phyloP scores from a whole-genome alignment of 2,113 vertebrate genomes.

The Felis catus region DNA sequence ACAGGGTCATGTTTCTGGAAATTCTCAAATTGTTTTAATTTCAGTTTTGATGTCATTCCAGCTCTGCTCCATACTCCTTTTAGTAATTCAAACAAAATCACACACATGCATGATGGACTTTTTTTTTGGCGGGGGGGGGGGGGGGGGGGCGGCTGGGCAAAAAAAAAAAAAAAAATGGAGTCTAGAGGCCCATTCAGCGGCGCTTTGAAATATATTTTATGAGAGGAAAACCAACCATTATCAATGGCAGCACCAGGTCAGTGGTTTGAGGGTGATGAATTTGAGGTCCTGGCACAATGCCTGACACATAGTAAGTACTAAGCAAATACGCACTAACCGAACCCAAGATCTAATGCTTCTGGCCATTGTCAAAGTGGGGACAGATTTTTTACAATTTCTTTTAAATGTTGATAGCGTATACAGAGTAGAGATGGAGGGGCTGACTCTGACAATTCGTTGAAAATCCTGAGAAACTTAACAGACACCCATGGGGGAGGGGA shows the following conservation, averaged over 20 bases:
- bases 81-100: constrained; percentile 29
- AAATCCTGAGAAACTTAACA: not conserved
- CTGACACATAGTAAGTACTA: not conserved
- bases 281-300: not conserved
- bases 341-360: not conserved
- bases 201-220: not conserved
- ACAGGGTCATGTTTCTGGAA: not conserved
- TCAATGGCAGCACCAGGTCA: not conserved
- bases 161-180: not conserved
- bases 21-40: not conserved
- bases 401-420: not conserved
- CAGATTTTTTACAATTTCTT: not conserved
- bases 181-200: not conserved
- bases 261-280: not conserved
- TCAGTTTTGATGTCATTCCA: not conserved
- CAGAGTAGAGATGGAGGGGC: not conserved
- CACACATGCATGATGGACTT: not conserved
- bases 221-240: not conserved
- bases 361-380: not conserved
- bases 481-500: too few relatives aligned
- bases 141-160: not conserved
- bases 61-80: not conserved
- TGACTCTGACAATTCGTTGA: not conserved
- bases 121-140: not conserved
- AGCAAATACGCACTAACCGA: not conserved